Conservation (phyloP, 2,888 invertebrate genomes). For the Trypoxylon attenuatum region DNA sequence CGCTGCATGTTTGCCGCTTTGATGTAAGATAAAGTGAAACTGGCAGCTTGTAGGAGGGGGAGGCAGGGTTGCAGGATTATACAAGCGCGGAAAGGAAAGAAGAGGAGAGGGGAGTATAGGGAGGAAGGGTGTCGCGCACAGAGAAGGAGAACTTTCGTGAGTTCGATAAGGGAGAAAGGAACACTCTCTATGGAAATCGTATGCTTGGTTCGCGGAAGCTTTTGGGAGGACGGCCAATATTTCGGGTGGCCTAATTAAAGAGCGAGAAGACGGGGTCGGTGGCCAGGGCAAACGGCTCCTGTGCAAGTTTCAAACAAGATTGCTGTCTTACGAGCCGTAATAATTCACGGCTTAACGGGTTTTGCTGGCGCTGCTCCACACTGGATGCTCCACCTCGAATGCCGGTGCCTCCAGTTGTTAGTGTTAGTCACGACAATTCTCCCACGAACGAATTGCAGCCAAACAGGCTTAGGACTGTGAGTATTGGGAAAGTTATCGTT, state of each 20-base stretch:
- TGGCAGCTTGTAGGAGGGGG: slow-evolving; percentile 5
- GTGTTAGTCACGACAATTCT: too few relatives aligned
- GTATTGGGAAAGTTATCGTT: too few relatives aligned
- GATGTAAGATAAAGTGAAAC: slow-evolving; percentile 40
- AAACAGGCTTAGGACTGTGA: too few relatives aligned
- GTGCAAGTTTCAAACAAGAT: background rate
- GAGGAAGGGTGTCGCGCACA: slow-evolving; percentile 1
- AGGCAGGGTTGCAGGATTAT: too few relatives aligned
- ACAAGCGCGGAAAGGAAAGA: background rate
- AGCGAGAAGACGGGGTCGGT: background rate
- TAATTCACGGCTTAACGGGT: background rate
- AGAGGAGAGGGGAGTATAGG: background rate
- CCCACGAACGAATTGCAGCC: too few relatives aligned
- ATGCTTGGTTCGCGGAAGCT: background rate
- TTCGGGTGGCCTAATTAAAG: slow-evolving; percentile 19
- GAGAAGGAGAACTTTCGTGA: slow-evolving; percentile 11
- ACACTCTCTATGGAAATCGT: slow-evolving; percentile 13
- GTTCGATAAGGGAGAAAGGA: slow-evolving; percentile 27
- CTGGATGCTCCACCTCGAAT: too few relatives aligned
- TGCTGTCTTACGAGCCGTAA: background rate
- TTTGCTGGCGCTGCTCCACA: background rate
- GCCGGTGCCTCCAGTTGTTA: too few relatives aligned
- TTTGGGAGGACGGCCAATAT: slow-evolving; percentile 5
- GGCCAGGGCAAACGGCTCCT: background rate
- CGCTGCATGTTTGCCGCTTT: slow-evolving; percentile 17